Conservation (phyloP, 2,113 vertebrate genomes). For the Brachyhypopomus occidentalis region DNA sequence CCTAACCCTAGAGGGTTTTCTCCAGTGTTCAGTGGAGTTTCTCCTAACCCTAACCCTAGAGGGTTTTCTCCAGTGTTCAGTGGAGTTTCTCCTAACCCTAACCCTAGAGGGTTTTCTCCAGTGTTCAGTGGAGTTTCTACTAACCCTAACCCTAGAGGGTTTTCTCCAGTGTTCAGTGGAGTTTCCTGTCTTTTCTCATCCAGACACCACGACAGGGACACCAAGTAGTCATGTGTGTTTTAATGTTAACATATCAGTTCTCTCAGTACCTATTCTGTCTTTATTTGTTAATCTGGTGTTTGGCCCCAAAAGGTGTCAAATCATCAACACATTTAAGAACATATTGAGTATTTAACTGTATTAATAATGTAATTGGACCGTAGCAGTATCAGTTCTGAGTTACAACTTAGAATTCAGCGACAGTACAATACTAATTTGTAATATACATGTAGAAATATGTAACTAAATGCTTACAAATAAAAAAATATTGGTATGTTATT, state of each 20-base stretch:
- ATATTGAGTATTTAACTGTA: background rate
- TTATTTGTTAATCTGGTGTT: conserved; percentile 6
- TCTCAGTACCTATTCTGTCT: conserved; percentile 3
- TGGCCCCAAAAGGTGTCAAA: background rate
- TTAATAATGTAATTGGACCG: background rate
- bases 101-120: background rate
- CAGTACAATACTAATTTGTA: too few species aligned
- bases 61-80: background rate
- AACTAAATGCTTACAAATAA: too few species aligned
- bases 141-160: too few species aligned
- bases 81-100: too few species aligned
- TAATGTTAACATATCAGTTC: background rate
- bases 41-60: too few species aligned
- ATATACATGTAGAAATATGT: too few species aligned
- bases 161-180: background rate
- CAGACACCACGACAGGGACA: background rate
- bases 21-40: background rate
- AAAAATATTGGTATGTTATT: too few species aligned
- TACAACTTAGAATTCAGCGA: too few species aligned
- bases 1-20: background rate
- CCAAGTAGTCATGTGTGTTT: background rate
- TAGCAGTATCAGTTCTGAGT: background rate
- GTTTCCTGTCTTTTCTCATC: too few species aligned
- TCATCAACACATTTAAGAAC: background rate
- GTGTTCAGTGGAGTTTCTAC: conserved; percentile 9